Evolutionary conservation across 2,888 invertebrate species (phyloP).

Genomic region (Augochlorella aurata): DNA sequence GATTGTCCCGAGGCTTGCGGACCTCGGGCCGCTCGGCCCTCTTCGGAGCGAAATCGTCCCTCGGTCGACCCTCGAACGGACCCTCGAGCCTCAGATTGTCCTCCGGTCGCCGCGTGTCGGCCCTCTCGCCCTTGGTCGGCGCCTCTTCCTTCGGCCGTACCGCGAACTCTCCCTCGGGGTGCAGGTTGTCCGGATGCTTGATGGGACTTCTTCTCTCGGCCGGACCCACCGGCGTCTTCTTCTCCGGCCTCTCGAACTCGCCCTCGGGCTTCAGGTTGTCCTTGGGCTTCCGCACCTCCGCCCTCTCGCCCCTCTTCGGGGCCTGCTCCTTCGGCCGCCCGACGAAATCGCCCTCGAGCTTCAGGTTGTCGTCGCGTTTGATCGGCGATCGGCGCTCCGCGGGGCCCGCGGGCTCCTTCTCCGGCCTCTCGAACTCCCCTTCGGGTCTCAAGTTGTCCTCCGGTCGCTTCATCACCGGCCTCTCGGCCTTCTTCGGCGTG

Average conservation of each 20-base stretch:
- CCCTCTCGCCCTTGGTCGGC: slow-evolving; percentile 79
- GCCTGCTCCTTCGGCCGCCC: slow-evolving; percentile 54
- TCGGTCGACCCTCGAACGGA: slow-evolving; percentile 80
- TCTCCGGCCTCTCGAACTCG: slow-evolving; percentile 84
- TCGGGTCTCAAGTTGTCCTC: slow-evolving; percentile 83
- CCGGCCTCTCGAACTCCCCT: slow-evolving; percentile 78
- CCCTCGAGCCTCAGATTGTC: slow-evolving; percentile 84
- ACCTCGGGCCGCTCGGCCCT: slow-evolving; percentile 79
- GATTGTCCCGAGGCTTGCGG: slow-evolving; percentile 83
- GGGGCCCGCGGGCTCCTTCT: slow-evolving; percentile 80
- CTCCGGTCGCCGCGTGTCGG: slow-evolving; percentile 81
- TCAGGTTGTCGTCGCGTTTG: slow-evolving; percentile 84
- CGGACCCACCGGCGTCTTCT: slow-evolving; percentile 82
- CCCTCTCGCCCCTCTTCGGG: slow-evolving; percentile 73
- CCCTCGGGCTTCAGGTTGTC: slow-evolving; percentile 85
- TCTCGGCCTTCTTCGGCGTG: slow-evolving; percentile 82
- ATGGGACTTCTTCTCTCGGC: slow-evolving; percentile 82
- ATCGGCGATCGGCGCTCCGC: slow-evolving; percentile 82
- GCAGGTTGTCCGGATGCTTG: slow-evolving; percentile 82
- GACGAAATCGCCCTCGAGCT: slow-evolving; percentile 84
- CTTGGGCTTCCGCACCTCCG: slow-evolving; percentile 73
- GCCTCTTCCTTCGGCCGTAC: slow-evolving; percentile 80
- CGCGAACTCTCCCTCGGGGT: slow-evolving; percentile 84
- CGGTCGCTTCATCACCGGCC: slow-evolving; percentile 83
- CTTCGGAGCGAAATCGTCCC: slow-evolving; percentile 82